Base-by-base conservation (phyloP, 2,113 vertebrate genomes). In the Turdus rufiventris region DNA sequence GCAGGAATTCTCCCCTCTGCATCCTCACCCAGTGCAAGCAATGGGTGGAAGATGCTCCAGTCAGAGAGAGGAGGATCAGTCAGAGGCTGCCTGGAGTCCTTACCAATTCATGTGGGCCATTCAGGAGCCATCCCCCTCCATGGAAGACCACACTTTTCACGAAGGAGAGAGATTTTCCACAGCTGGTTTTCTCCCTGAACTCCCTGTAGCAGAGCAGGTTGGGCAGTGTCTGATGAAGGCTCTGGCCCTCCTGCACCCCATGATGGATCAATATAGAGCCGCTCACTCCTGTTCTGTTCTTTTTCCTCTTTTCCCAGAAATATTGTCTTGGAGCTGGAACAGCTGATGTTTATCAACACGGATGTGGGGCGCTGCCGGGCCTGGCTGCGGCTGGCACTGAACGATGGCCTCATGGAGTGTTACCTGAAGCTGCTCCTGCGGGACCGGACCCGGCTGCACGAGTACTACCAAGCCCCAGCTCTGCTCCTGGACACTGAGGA, bases 341-440 rank as follows among this genome's bases (percentile, higher is more conserved):
- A 98, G 9, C 95, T 99, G 94, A 97, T 95, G 93, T 99, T 99
- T 12, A 98, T 99, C 91, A 98, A 96, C 61, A 99, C 99, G 0
- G 99, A 99, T 0, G 98, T 99, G 18, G 99, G 99, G 21, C 98
- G 99, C 50, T 99, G 99, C 92, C 98, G 99, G 25, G 99, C 99
- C 5, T 99, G 99, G 99, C 97, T 99, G 68, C 96, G 99, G 9
- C 96, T 99, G 91, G 99, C 99, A 0, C 97, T 99, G 28, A 99
- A 99, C 3, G 98, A 99, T 0, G 98, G 99, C 16, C 97, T 99
- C 34, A 84, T 99, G 97, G 99, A 99, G 92, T 99, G 99, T 91
- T 99, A 99, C 97, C 91, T 99, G 34, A 95, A 97, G 3, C 98
- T 99, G 19, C 97, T 99, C 51, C 98, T 99, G 14, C 98, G 96